These are phyloP conservation scores for Eptatretus atami DNA, from an alignment of 2,797 vertebrate species.

Conservation along the genomic window DNA sequence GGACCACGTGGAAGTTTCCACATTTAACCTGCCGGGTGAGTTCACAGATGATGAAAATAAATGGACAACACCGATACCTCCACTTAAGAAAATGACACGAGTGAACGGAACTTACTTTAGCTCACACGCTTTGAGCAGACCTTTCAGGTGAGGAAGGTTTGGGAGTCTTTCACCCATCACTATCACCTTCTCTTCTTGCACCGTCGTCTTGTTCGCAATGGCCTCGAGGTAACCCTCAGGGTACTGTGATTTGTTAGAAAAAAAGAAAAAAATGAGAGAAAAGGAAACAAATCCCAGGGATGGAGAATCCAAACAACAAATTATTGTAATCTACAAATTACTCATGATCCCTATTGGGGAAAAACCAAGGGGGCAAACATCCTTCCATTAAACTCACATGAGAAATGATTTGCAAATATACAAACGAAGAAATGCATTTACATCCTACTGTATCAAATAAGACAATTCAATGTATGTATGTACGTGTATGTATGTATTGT, in stretches of 20 bases:
- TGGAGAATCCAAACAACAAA: not conserved
- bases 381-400: too few relatives aligned
- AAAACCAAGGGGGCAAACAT: too few relatives aligned
- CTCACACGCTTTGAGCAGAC: not conserved
- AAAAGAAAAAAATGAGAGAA: not conserved
- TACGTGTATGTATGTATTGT: too few relatives aligned
- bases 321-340: not conserved
- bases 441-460: too few relatives aligned
- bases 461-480: too few relatives aligned
- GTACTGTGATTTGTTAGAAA: slow-evolving; percentile 23
- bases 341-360: not conserved
- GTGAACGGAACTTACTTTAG: slow-evolving; percentile 8
- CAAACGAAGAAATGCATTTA: too few relatives aligned
- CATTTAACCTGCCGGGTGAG: not conserved
- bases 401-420: too few relatives aligned
- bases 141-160: not conserved
- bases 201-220: slow-evolving; percentile 79
- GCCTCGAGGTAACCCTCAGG: slow-evolving; percentile 71
- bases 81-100: slow-evolving; percentile 8
- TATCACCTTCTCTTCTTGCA: slow-evolving; percentile 35
- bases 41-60: slow-evolving; percentile 17
- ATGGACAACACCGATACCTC: slow-evolving; percentile 11
- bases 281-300: not conserved
- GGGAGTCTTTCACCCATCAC: slow-evolving; percentile 16
- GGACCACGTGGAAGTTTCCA: not conserved